Conservation (phyloP, 2,888 invertebrate species). For the Caenorhabditis imperialis region DNA sequence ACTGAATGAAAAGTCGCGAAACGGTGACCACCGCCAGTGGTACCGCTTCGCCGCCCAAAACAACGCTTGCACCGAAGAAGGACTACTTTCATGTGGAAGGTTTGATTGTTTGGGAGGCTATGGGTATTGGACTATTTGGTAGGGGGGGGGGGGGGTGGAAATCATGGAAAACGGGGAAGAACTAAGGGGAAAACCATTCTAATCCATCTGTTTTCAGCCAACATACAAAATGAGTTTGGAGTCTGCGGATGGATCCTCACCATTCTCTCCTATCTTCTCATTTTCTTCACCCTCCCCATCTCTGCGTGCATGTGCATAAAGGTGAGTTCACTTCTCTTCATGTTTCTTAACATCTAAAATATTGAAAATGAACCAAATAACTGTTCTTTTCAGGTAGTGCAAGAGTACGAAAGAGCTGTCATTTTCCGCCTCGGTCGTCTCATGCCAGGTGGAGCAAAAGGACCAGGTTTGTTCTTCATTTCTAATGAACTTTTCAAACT, state of each 20-base stretch:
- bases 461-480: conserved; percentile 80
- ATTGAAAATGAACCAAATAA: conserved; percentile 45
- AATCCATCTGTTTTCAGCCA: conserved; percentile 69
- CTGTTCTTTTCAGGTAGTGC: conserved; percentile 71
- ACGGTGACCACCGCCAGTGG: conserved; percentile 46
- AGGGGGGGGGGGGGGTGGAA: too few species aligned
- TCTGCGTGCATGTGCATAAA: conserved; percentile 78
- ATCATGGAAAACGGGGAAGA: background rate
- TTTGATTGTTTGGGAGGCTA: conserved; percentile 11
- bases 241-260: conserved; percentile 78
- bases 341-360: too few species aligned
- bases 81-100: conserved; percentile 57
- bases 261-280: conserved; percentile 75
- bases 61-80: conserved; percentile 39
- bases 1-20: conserved; percentile 53
- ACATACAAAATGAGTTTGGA: conserved; percentile 78
- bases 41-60: conserved; percentile 31
- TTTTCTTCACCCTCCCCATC: conserved; percentile 76
- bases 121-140: too few species aligned
- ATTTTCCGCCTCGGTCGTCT: conserved; percentile 89
- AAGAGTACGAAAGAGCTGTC: conserved; percentile 84
- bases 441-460: conserved; percentile 84
- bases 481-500: too few species aligned
- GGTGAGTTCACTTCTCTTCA: too few species aligned
- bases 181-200: background rate